Conservation (phyloP, 2,797 vertebrate species). For the Limnodromus scolopaceus region DNA sequence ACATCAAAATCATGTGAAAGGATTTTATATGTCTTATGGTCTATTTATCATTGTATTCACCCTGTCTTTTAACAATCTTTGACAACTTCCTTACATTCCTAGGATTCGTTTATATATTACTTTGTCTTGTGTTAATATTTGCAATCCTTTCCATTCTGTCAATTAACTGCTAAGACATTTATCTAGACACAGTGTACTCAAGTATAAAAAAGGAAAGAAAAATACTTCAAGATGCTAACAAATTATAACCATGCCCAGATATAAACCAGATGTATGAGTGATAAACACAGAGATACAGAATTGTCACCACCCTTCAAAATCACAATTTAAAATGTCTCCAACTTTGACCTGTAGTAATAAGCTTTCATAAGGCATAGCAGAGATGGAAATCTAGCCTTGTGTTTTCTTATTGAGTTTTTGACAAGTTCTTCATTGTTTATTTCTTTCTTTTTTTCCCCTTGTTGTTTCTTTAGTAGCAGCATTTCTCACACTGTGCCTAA, state of each 20-base stretch:
- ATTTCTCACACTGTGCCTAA: not conserved
- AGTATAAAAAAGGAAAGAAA: slow-evolving; percentile 63
- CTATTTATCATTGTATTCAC: not conserved
- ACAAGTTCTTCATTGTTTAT: not conserved
- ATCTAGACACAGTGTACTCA: slow-evolving; percentile 27
- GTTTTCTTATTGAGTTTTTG: not conserved
- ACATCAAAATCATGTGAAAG: not conserved
- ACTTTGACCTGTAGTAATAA: slow-evolving; percentile 24
- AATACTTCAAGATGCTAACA: slow-evolving; percentile 70
- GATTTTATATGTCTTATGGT: not conserved
- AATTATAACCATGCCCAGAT: slow-evolving; percentile 54
- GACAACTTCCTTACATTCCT: slow-evolving; percentile 33
- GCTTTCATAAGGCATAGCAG: not conserved
- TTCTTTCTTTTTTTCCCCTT: not conserved
- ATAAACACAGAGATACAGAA: slow-evolving; percentile 67
- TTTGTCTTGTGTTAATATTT: slow-evolving; percentile 64
- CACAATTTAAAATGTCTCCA: slow-evolving; percentile 31
- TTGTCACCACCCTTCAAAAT: slow-evolving; percentile 64
- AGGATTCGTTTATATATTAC: slow-evolving; percentile 40
- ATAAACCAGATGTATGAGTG: slow-evolving; percentile 66
- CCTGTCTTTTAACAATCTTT: slow-evolving; percentile 19
- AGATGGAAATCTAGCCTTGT: not conserved
- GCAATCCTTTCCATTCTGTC: slow-evolving; percentile 32
- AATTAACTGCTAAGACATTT: slow-evolving; percentile 51
- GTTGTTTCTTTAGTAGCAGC: not conserved